phyloP scores from a whole-genome alignment of 2,888 invertebrate species.

The Hydropsyche betteni region DNA sequence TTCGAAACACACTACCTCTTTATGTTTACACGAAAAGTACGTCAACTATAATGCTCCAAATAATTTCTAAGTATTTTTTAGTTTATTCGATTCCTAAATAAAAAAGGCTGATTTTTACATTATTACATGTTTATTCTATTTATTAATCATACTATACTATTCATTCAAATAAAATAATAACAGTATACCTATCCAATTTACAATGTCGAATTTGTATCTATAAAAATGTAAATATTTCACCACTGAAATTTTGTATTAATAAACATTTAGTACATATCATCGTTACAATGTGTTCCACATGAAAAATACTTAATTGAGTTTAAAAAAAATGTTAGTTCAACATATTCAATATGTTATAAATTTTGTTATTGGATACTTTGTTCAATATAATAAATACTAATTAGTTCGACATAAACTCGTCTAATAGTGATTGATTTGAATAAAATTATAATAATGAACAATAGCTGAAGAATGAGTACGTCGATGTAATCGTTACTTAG shows the following conservation, averaged over 20 bases:
- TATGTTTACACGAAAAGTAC: not conserved
- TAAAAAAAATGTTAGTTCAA: not conserved
- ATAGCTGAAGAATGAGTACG: not conserved
- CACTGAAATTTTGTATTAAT: not conserved
- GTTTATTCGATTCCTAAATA: not conserved
- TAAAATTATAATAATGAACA: not conserved
- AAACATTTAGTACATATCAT: constrained; percentile 37
- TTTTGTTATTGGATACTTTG: not conserved
- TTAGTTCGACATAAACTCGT: not conserved
- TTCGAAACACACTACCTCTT: not conserved
- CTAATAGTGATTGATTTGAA: not conserved
- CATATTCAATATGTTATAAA: constrained; percentile 2
- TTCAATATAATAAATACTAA: not conserved
- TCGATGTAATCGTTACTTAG: constrained; percentile 25
- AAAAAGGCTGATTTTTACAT: constrained; percentile 19
- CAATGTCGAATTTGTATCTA: not conserved
- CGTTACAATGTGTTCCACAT: constrained; percentile 33
- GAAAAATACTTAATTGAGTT: not conserved
- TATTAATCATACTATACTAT: constrained; percentile 9
- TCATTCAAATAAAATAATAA: constrained; percentile 18
- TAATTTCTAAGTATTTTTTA: not conserved
- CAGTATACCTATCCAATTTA: not conserved
- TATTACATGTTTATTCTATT: not conserved
- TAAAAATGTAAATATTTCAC: constrained; percentile 10
- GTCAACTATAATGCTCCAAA: not conserved